A percentile compares a stretch with the other conserved stretches of the same genome.
Evolutionary conservation across 2,888 invertebrate species (phyloP).

Genomic region (Rhingia campestris): DNA sequence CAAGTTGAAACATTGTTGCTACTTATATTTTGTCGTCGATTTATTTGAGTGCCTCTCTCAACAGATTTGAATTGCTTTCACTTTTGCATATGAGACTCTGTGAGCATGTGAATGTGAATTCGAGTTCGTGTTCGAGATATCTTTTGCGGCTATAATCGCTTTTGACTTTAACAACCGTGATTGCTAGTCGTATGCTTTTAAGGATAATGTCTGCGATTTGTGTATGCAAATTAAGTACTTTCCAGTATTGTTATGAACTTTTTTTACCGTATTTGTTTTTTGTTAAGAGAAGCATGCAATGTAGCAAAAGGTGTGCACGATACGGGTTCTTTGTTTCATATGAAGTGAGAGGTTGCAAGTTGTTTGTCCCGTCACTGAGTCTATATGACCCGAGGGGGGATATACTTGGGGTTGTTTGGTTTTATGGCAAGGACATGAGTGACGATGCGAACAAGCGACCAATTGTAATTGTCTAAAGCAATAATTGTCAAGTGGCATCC

Average conservation of each 20-base stretch:
- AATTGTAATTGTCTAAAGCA: conserved; percentile 40
- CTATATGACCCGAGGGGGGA: conserved; percentile 36
- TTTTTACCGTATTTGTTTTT: neutral
- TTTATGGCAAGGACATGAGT: conserved; percentile 43
- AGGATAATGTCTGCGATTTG: conserved; percentile 46
- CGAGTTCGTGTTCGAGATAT: conserved; percentile 25
- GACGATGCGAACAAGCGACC: conserved; percentile 20
- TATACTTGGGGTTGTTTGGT: conserved; percentile 29
- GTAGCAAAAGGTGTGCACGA: conserved; percentile 32
- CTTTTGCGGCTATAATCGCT: conserved; percentile 39
- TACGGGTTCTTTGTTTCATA: conserved; percentile 25
- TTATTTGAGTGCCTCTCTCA: conserved; percentile 50
- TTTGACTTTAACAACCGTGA: conserved; percentile 45
- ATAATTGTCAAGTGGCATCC: conserved; percentile 12
- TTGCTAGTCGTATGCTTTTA: conserved; percentile 52
- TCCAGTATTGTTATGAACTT: conserved; percentile 7
- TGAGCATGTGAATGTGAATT: conserved; percentile 9
- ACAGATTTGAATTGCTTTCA: conserved; percentile 44
- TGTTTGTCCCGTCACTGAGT: conserved; percentile 48
- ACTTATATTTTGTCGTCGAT: conserved; percentile 51
- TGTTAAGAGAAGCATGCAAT: neutral
- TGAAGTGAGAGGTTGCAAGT: conserved; percentile 11
- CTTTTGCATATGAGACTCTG: conserved; percentile 51
- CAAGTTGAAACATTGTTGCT: conserved; percentile 48
- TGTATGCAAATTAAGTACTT: conserved; percentile 42